Conservation (phyloP, 30 jellyfish, hydroid and myxozoan species). For the Aurelia sp. region DNA sequence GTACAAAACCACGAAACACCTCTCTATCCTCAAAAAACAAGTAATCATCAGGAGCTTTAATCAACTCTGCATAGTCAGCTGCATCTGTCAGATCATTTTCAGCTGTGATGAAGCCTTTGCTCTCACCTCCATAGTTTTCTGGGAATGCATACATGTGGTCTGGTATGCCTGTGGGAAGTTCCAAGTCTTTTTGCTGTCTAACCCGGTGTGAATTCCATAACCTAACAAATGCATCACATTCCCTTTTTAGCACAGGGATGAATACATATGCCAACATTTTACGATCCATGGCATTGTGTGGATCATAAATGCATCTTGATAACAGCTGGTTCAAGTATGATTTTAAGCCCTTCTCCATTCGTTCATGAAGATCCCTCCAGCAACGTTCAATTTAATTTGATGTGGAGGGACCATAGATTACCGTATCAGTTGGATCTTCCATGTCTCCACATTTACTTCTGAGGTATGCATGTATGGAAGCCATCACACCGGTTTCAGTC, state of each 20-base stretch:
- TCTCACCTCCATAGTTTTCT: slow-evolving; percentile 42
- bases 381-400: slow-evolving; percentile 24
- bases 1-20: slow-evolving; percentile 8
- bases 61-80: no score
- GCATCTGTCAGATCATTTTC: no score
- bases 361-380: slow-evolving; percentile 37
- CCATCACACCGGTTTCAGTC: slow-evolving; percentile 69
- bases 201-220: slow-evolving; percentile 45
- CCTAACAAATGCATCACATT: slow-evolving; percentile 38
- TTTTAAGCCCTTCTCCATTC: slow-evolving; percentile 22
- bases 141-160: slow-evolving; percentile 64
- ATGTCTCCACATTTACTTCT: slow-evolving; percentile 45
- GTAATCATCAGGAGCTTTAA: no score
- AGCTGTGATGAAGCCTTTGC: not conserved
- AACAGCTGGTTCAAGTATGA: slow-evolving; percentile 14
- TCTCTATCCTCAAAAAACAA: slow-evolving; percentile 11
- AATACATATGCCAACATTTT: slow-evolving; percentile 16
- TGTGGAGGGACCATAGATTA: slow-evolving; percentile 55
- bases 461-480: slow-evolving; percentile 58
- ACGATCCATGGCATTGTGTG: slow-evolving; percentile 24
- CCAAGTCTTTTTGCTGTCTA: slow-evolving; percentile 26
- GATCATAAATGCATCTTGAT: slow-evolving; percentile 43
- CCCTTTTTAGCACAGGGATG: slow-evolving; percentile 41
- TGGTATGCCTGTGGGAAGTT: slow-evolving; percentile 61
- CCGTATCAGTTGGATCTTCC: slow-evolving; percentile 66